These are phyloP conservation scores for Caretta caretta DNA, from an alignment of 2,113 vertebrate genomes.

Conservation along the genomic window DNA sequence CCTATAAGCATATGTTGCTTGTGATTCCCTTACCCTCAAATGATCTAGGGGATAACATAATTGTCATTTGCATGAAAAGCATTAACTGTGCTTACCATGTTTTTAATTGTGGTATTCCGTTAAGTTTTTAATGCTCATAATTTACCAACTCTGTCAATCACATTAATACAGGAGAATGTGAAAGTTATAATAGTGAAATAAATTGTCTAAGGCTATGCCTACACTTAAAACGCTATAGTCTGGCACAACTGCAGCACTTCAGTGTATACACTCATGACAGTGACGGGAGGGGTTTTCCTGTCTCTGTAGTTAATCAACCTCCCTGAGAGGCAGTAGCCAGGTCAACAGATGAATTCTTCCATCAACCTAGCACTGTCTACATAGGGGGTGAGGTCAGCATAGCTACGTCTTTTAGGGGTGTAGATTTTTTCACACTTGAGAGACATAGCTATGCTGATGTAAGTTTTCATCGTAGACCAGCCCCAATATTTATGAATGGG, in stretches of 20 bases:
- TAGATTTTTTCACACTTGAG: background rate
- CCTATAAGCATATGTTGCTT: background rate
- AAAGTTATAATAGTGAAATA: background rate
- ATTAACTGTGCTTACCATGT: background rate
- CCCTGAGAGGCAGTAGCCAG: background rate
- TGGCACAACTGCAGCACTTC: background rate
- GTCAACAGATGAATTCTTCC: background rate
- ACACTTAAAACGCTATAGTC: background rate
- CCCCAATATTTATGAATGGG: background rate
- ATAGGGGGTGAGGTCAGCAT: background rate
- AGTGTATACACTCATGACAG: background rate
- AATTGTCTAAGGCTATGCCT: background rate
- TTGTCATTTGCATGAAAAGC: slow-evolving; percentile 16
- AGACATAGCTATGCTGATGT: background rate
- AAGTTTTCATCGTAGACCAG: background rate
- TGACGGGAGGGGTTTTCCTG: background rate
- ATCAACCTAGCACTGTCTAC: background rate
- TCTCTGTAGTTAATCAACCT: background rate
- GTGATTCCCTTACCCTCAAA: background rate
- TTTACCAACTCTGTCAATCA: slow-evolving; percentile 15
- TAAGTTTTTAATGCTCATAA: background rate
- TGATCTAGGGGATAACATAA: background rate
- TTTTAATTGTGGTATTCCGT: background rate
- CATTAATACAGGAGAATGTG: background rate
- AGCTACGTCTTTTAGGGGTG: background rate